Evolutionary conservation across 2,888 invertebrate species (phyloP).

Genomic region (Temnothorax unifasciatus): DNA sequence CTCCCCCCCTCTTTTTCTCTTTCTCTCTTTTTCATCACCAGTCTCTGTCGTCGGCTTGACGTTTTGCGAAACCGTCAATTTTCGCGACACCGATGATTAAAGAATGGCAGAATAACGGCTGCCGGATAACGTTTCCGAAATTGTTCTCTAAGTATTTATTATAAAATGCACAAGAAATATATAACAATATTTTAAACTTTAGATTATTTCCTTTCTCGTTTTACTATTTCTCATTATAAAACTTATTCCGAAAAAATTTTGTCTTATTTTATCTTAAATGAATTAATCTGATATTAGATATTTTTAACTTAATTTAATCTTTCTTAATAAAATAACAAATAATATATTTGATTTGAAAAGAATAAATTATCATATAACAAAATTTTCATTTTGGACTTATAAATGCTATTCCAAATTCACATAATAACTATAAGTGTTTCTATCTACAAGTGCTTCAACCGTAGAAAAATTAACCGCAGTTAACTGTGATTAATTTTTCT

Average conservation of each 20-base stretch:
- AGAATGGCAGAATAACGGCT: conserved; percentile 3
- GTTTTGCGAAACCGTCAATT: conserved; percentile 45
- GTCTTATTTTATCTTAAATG: background rate
- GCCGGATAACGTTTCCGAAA: background rate
- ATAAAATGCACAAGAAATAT: background rate
- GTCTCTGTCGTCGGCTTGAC: conserved; percentile 64
- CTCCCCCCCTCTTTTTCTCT: background rate
- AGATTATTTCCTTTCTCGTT: background rate
- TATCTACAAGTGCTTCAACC: background rate
- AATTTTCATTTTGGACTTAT: background rate
- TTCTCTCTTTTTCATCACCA: conserved; percentile 62
- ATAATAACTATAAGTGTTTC: background rate
- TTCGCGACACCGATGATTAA: conserved; percentile 34
- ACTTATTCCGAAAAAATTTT: background rate
- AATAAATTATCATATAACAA: background rate
- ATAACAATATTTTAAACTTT: background rate
- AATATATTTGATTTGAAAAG: background rate
- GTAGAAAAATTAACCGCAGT: background rate
- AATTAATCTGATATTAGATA: background rate
- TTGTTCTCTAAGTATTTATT: background rate
- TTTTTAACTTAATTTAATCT: background rate
- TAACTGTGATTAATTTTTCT: background rate
- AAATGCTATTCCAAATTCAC: background rate
- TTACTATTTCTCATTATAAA: conserved; percentile 10
- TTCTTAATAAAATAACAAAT: background rate